Evolutionary conservation across 2,113 vertebrate genomes (phyloP), one percentile per base, ranked within the genome.

Genomic region (Petromus typicus): DNA sequence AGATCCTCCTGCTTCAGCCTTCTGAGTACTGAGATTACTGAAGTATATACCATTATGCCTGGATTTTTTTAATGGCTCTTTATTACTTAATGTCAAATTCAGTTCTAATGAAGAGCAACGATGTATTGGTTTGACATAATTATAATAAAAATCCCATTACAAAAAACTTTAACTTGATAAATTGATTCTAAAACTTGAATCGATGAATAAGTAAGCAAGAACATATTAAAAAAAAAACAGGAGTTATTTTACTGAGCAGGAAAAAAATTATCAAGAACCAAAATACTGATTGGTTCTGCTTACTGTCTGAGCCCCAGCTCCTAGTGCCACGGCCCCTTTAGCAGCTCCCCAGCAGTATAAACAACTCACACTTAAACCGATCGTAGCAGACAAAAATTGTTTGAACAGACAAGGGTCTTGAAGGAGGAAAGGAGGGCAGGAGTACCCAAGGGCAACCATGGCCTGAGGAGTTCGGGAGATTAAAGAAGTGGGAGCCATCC

Each of bases 141-240:
- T 86, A 79, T 43, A 94, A 57, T 84, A n/a, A 94, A 93, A 94
- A 61, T 84, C 67, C 63, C 67, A 80, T 5, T 75, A 75, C 56
- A 93, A 90, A 75, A 59, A 37, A 57, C 43, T 91, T 69, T 89
- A 75, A 79, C 73, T 79, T 90, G 37, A 86, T 40, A 75, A 67
- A 94, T 22, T 80, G 69, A 80, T 64, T 92, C 64, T 85, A 86
- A 40, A 10, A 11, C 76, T 96, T 85, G 87, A 82, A 69, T 0
- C 88, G 78, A 96, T 75, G 79, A 57, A 25, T 85, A 85, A 96
- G 51, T 59, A 51, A 97, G 40, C 17, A 92, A 96, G n/a, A 79
- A 66, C 25, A 71, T 78, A 64, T 7, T 51, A 7, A 71, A 84
- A 37, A 63, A 75, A 75, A 66, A 90, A 54, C 10, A 34, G 5